phyloP scores from a whole-genome alignment of 2,797 vertebrate genomes.

The Sebastes cheni region DNA sequence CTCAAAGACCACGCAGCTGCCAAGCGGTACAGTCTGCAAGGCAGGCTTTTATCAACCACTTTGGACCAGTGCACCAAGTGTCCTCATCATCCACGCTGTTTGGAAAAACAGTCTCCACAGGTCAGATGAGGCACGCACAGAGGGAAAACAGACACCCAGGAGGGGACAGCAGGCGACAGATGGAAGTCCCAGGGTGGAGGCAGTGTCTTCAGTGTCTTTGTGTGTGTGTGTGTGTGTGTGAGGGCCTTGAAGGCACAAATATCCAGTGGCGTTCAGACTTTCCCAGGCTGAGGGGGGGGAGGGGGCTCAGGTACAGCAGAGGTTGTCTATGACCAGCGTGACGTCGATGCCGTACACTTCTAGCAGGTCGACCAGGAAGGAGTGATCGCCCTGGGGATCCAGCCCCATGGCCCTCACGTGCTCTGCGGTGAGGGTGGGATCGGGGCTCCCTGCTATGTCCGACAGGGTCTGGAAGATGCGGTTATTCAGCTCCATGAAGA shows the following conservation, averaged over 20 bases:
- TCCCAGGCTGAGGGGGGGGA: neutral
- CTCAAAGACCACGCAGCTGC: conserved; percentile 6
- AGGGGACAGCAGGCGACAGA: conserved; percentile 36
- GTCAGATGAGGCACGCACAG: conserved; percentile 51
- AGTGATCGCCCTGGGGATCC: conserved; percentile 93
- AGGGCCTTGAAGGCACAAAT: conserved; percentile 59
- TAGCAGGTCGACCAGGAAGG: conserved; percentile 94
- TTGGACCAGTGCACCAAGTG: conserved; percentile 2
- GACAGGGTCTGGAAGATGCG: conserved; percentile 96
- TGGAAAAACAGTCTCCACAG: conserved; percentile 32
- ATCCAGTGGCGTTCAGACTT: conserved; percentile 48
- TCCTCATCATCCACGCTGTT: conserved; percentile 26
- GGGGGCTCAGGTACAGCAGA: conserved; percentile 89
- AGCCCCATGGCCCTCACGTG: conserved; percentile 96
- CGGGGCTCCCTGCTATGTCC: conserved; percentile 91
- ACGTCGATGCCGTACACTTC: conserved; percentile 95
- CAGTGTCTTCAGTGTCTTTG: conserved; percentile 67
- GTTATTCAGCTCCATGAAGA: conserved; percentile 99
- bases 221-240: neutral
- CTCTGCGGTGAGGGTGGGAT: conserved; percentile 93
- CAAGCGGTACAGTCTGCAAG: neutral
- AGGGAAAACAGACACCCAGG: conserved; percentile 29
- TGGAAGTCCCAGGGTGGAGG: conserved; percentile 58
- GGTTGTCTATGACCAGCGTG: conserved; percentile 96
- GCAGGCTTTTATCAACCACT: conserved; percentile 2